These are phyloP conservation scores for Decapterus maruadsi DNA, from an alignment of 2,797 vertebrate genomes.

Conservation along the genomic window DNA sequence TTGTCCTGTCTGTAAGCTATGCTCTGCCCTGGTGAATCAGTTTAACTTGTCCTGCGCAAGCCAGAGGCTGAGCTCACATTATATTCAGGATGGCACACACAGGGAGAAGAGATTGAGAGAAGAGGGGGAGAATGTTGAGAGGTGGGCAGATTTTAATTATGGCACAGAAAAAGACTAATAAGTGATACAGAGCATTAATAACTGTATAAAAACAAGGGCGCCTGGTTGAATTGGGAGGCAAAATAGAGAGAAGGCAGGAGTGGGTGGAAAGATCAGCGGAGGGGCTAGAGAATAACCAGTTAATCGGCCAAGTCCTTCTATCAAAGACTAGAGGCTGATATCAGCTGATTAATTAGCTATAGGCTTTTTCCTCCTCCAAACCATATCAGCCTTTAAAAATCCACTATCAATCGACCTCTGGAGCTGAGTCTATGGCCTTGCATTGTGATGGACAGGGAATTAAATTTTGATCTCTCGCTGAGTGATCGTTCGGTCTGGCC, in stretches of 20 bases:
- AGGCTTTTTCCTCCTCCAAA: background rate
- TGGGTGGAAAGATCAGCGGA: constrained; percentile 33
- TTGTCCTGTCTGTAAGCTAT: constrained; percentile 34
- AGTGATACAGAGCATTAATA: constrained; percentile 57
- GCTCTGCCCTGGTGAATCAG: constrained; percentile 51
- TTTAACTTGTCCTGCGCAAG: constrained; percentile 43
- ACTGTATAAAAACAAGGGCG: constrained; percentile 48
- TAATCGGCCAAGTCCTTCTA: background rate
- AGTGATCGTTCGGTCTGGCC: constrained; percentile 67
- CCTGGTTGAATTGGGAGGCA: constrained; percentile 49
- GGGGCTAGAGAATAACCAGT: background rate
- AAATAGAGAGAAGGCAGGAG: constrained; percentile 37
- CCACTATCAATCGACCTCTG: background rate
- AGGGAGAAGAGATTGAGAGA: constrained; percentile 46
- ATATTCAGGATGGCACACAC: constrained; percentile 47
- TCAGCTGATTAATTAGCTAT: background rate
- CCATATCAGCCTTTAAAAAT: background rate
- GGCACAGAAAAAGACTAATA: constrained; percentile 54
- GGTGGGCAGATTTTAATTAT: constrained; percentile 67
- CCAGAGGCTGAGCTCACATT: constrained; percentile 55
- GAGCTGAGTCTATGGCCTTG: constrained; percentile 50
- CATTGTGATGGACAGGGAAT: constrained; percentile 70
- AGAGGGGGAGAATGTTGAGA: constrained; percentile 46
- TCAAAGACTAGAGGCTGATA: background rate
- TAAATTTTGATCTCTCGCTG: constrained; percentile 67